Percentiles rank a stretch among this genome's conserved stretches.
Evolutionary conservation across 1,140 invertebrate genomes (phyloP).

Genomic region (Drosophila teissieri): DNA sequence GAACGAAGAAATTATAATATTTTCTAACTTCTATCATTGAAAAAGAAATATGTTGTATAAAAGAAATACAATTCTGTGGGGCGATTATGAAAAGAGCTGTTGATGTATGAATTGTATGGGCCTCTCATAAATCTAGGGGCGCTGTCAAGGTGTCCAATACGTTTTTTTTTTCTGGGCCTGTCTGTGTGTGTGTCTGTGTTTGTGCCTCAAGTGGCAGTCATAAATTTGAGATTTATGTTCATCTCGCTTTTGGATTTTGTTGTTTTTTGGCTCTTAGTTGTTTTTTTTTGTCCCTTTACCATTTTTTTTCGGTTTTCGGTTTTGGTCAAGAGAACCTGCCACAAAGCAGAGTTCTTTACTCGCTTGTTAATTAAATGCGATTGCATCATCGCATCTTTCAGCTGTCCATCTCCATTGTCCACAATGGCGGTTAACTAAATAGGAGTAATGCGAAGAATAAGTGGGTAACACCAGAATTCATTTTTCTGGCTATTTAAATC

Average conservation of each 20-base stretch:
- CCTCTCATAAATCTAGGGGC: slow-evolving; percentile 69
- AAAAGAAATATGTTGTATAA: slow-evolving; percentile 24
- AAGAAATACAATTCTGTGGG: slow-evolving; percentile 55
- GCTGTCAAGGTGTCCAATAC: slow-evolving; percentile 56
- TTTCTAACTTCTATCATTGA: slow-evolving; percentile 51
- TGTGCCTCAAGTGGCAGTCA: slow-evolving; percentile 66
- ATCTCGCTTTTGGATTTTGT: slow-evolving; percentile 45
- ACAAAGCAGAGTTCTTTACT: slow-evolving; percentile 40
- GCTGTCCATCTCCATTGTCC: slow-evolving; percentile 22
- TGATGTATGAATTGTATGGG: slow-evolving; percentile 71
- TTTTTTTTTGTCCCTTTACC: slow-evolving; percentile 14
- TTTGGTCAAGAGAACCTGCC: slow-evolving; percentile 55
- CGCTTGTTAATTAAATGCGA: slow-evolving; percentile 63
- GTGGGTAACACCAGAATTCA: no score
- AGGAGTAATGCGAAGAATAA: no score
- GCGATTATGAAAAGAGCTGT: slow-evolving; percentile 77
- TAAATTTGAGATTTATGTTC: slow-evolving; percentile 78
- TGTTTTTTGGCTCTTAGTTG: background rate
- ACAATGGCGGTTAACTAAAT: background rate
- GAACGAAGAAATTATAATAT: slow-evolving; percentile 76
- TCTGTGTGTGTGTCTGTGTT: slow-evolving; percentile 40
- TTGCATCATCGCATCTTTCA: slow-evolving; percentile 67
- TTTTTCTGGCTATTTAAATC: no score
- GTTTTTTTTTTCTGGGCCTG: slow-evolving; percentile 1
- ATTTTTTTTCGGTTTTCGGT: slow-evolving; percentile 38